Percentiles rank a stretch among this genome's conserved stretches.
Conservation (phyloP, 1,140 invertebrate species). For the fruit fly (Drosophila melanogaster) region DNA sequence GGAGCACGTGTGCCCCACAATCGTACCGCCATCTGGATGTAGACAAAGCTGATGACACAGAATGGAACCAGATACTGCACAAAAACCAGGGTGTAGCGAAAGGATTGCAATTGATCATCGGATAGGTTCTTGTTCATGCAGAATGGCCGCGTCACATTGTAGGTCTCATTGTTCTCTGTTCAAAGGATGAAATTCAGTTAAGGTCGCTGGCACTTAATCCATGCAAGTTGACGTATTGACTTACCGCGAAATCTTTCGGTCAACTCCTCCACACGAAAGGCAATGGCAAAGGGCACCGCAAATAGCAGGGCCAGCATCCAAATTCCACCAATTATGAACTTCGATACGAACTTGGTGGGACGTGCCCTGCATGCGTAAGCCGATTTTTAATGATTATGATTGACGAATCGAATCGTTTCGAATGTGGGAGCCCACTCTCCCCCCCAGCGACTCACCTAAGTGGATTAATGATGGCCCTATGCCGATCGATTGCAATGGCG, state of each 20-base stretch:
- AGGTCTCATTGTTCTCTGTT: conserved; percentile 67
- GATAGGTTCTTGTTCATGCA: conserved; percentile 87
- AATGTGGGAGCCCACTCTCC: neutral
- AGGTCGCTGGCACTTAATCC: neutral
- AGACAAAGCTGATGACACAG: conserved; percentile 91
- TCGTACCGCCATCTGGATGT: conserved; percentile 90
- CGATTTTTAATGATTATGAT: conserved; percentile 20
- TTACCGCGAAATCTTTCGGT: conserved; percentile 76
- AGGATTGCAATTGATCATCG: conserved; percentile 86
- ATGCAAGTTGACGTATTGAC: conserved; percentile 17
- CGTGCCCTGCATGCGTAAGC: conserved; percentile 86
- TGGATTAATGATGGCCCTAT: conserved; percentile 89
- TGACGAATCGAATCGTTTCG: conserved; percentile 1
- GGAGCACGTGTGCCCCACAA: conserved; percentile 91
- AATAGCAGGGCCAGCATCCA: conserved; percentile 88
- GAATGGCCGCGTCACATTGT: conserved; percentile 85
- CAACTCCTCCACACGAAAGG: conserved; percentile 86
- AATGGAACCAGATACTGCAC: conserved; percentile 91
- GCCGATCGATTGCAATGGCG: conserved; percentile 91
- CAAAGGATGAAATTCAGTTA: neutral
- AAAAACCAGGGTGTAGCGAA: conserved; percentile 86
- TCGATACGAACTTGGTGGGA: conserved; percentile 89
- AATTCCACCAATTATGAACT: conserved; percentile 89
- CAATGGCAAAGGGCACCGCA: conserved; percentile 89
- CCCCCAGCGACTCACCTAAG: conserved; percentile 85